Base-by-base conservation (phyloP, 2,797 vertebrate species). In the Xenopus petersii region DNA sequence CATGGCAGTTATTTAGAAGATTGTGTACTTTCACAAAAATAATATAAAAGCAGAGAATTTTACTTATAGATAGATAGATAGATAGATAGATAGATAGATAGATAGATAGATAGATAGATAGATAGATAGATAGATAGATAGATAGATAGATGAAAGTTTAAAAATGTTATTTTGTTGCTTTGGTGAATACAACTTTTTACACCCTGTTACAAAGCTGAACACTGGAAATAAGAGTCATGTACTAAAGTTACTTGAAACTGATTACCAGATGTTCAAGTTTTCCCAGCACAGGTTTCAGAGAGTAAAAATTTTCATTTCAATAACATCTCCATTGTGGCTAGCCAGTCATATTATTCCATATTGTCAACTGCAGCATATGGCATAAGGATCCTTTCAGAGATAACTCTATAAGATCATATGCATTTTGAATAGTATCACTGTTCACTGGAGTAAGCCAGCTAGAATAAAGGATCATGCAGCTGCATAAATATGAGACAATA, bases 301-400 rank as follows among this genome's bases (percentile, higher is more conserved):
- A 72, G 26, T 67, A 72, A 69, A 59, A 56, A 47, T 66, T n/a
- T n/a, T 72, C 62, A 67, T 77, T 67, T 65, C 64, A 77, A 62
- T 77, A 72, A 72, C 67, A 69, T 67, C 75, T 71, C 63, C 68
- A 54, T 65, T 77, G 69, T 77, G 56, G 71, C 72, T 77, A 77
- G 69, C 70, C 48, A 26, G 67, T 67, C 70, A 42, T 42, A 42
- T 42, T 42, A 42, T 71, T 77, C 63, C 5, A n/a, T 67, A 67
- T 51, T 72, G 70, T 77, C 58, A 67, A 47, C 70, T 58, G 12
- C 70, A 77, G 24, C 75, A 77, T 77, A 72, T 77, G 75, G 75
- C 30, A 36, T 16, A 15, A 67, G 60, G 64, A 67, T 67, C 56
- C 60, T 72, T 72, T 56, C 58, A 46, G 16, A 67, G 58, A 72